Percentiles rank a stretch among this genome's conserved stretches.
These are phyloP conservation scores for Strix aluco DNA, from an alignment of 2,113 vertebrate species.

Conservation along the genomic window DNA sequence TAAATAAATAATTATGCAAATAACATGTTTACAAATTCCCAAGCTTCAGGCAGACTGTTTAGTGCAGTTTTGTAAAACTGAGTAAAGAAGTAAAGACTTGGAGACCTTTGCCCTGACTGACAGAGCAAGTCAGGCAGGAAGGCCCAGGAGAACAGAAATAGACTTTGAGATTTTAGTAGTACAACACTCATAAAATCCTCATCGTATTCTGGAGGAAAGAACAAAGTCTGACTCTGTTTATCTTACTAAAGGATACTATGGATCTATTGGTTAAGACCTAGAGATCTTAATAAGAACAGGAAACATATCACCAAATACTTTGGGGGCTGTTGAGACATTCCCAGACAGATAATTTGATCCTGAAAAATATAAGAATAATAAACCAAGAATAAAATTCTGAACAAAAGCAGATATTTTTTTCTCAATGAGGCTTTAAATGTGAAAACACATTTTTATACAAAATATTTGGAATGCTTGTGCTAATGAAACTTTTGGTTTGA, in stretches of 20 bases:
- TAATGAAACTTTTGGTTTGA: background rate
- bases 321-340: background rate
- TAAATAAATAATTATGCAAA: background rate
- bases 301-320: background rate
- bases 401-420: background rate
- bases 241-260: background rate
- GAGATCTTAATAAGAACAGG: background rate
- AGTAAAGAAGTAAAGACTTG: background rate
- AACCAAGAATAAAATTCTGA: background rate
- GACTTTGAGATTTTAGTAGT: background rate
- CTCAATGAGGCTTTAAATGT: background rate
- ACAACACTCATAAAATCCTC: background rate
- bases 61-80: background rate
- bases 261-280: background rate
- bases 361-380: background rate
- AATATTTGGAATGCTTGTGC: background rate
- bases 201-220: background rate
- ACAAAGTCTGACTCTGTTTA: background rate
- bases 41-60: background rate
- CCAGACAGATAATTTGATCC: background rate
- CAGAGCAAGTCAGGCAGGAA: background rate
- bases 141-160: background rate
- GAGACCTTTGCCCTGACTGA: background rate
- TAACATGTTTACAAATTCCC: background rate
- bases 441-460: background rate